A percentile compares a stretch with the other conserved stretches of the same genome.
Conservation (phyloP, 2,888 invertebrate species). For the Furcula furcula region DNA sequence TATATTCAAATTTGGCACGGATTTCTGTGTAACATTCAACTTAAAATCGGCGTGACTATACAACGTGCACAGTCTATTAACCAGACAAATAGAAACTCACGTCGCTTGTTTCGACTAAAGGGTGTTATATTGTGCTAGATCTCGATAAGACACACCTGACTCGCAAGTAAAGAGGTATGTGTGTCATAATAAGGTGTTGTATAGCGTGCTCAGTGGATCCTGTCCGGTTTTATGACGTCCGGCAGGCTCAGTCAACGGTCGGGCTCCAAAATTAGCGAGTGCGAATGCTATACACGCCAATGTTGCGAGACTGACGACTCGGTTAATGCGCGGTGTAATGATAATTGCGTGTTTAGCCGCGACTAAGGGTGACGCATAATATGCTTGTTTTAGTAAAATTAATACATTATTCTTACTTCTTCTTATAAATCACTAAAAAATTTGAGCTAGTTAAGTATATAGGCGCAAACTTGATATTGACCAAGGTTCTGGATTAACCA, state of each 20-base stretch:
- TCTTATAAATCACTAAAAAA: too few species aligned
- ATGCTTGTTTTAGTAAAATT: too few species aligned
- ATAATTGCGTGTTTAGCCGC: conserved; percentile 30
- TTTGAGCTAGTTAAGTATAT: too few species aligned
- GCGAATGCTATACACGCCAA: conserved; percentile 63
- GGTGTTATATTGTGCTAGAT: conserved; percentile 23
- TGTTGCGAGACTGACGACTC: conserved; percentile 18
- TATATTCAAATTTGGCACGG: background rate
- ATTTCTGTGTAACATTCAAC: background rate
- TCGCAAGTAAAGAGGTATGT: conserved; percentile 20
- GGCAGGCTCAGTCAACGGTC: conserved; percentile 66
- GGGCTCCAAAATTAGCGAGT: conserved; percentile 68
- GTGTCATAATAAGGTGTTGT: conserved; percentile 21
- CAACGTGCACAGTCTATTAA: conserved; percentile 10
- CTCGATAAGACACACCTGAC: conserved; percentile 28
- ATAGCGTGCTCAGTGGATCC: conserved; percentile 31
- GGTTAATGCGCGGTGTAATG: conserved; percentile 40
- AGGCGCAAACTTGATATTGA: too few species aligned
- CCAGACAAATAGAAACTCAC: conserved; percentile 17
- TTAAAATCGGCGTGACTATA: conserved; percentile 13
- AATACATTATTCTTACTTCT: too few species aligned
- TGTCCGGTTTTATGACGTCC: conserved; percentile 61
- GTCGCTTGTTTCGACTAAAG: conserved; percentile 19
- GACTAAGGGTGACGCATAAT: conserved; percentile 16
- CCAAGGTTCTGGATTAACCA: too few species aligned